Percentiles rank a stretch among this genome's conserved stretches.
Evolutionary conservation across 1,140 invertebrate genomes (phyloP).

Genomic region (Triops longicaudatus): DNA sequence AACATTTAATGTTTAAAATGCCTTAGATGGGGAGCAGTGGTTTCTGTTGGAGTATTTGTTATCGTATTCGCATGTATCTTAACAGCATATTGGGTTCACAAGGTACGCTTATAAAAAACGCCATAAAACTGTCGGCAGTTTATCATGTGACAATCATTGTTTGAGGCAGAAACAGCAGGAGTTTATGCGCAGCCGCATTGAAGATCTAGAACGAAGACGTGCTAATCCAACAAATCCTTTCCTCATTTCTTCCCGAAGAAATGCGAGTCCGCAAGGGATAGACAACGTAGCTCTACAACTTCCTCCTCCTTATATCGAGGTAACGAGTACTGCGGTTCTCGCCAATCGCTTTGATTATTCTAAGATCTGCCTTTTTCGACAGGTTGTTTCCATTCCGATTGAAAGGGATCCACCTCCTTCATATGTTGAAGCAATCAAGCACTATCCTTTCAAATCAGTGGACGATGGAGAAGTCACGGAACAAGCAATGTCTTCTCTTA

Average conservation of each 20-base stretch:
- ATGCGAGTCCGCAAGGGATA: neutral
- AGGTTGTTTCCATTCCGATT: conserved; percentile 1
- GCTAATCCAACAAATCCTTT: neutral
- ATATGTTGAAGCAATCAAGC: neutral
- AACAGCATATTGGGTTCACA: neutral
- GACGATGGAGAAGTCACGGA: neutral
- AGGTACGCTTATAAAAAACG: neutral
- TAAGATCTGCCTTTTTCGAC: neutral
- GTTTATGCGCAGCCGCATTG: neutral
- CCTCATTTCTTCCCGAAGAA: neutral
- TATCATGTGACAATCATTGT: neutral
- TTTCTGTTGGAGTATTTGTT: neutral
- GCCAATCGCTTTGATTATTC: neutral
- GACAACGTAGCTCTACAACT: neutral
- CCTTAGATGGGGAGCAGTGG: neutral
- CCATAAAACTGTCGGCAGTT: neutral
- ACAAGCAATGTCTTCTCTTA: neutral
- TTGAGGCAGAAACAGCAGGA: neutral
- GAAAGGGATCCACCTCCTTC: neutral
- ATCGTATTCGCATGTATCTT: neutral
- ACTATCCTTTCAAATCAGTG: neutral
- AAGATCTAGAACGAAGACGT: neutral
- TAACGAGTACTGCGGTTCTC: neutral
- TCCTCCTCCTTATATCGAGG: neutral
- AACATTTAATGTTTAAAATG: neutral